A percentile compares a stretch with the other conserved stretches of the same genome.
Conservation (phyloP, 2,888 invertebrate species). For the Eupithecia tripunctaria region DNA sequence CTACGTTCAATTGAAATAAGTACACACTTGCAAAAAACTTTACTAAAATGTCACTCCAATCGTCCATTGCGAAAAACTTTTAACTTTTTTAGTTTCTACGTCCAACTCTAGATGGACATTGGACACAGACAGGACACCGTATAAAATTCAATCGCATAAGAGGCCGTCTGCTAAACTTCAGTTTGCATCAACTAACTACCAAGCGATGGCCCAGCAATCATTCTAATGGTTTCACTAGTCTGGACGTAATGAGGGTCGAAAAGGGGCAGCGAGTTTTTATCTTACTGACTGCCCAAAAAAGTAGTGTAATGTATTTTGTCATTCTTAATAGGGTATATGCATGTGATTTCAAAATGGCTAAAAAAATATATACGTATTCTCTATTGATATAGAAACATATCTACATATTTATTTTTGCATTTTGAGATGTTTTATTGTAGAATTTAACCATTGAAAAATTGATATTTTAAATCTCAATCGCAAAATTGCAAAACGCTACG, state of each 20-base stretch:
- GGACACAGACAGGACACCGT: constrained; percentile 47
- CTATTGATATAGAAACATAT: too few species aligned
- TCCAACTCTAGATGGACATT: not conserved
- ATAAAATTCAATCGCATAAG: constrained; percentile 79
- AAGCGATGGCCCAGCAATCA: constrained; percentile 73
- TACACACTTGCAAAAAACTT: not conserved
- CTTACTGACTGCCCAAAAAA: not conserved
- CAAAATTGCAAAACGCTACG: too few species aligned
- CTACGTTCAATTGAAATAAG: too few species aligned
- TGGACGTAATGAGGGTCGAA: constrained; percentile 36
- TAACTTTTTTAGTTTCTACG: not conserved
- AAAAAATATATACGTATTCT: too few species aligned
- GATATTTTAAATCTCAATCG: too few species aligned
- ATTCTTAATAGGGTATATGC: too few species aligned
- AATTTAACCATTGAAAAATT: too few species aligned
- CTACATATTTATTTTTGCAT: too few species aligned
- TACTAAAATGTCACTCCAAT: not conserved
- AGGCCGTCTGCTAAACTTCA: constrained; percentile 67
- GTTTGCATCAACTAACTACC: constrained; percentile 62
- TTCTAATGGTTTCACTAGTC: constrained; percentile 68
- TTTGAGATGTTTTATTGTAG: too few species aligned
- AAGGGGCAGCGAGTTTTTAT: not conserved
- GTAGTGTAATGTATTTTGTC: not conserved
- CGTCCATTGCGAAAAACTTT: not conserved
- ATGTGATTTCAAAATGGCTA: too few species aligned